Conservation (phyloP, 2,888 invertebrate species). For the Lamellibrachia satsuma region DNA sequence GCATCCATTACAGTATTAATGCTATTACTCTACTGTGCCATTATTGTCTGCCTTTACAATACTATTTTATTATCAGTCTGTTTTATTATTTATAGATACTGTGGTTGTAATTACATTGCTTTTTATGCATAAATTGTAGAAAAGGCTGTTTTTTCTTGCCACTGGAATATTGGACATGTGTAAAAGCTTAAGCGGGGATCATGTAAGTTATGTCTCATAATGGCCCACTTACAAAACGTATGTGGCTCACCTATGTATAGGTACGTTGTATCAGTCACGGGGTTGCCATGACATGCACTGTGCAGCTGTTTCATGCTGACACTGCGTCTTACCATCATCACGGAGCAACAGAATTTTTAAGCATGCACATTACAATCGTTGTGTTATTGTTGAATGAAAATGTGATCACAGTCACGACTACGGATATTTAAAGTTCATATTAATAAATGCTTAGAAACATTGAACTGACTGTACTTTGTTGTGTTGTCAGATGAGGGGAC, state of each 20-base stretch:
- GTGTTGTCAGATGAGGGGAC: neutral
- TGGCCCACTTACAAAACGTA: neutral
- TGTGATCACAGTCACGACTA: neutral
- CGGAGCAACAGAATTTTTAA: neutral
- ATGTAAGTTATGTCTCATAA: neutral
- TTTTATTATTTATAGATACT: neutral
- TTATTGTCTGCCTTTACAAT: neutral
- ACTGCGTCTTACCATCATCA: neutral
- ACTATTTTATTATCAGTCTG: neutral
- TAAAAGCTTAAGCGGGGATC: neutral
- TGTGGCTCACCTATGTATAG: slow-evolving; percentile 5
- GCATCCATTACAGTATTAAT: neutral
- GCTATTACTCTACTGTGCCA: neutral
- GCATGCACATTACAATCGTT: neutral
- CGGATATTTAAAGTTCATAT: neutral
- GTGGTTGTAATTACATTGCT: neutral
- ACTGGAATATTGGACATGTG: neutral
- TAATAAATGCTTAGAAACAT: neutral
- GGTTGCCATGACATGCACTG: neutral
- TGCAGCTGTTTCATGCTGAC: neutral
- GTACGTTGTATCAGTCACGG: neutral
- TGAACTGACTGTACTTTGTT: neutral
- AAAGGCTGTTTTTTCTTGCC: neutral
- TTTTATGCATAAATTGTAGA: no score
- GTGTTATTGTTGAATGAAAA: neutral